These are phyloP conservation scores for Papilio gigon DNA, from an alignment of 2,888 invertebrate genomes.

Conservation along the genomic window DNA sequence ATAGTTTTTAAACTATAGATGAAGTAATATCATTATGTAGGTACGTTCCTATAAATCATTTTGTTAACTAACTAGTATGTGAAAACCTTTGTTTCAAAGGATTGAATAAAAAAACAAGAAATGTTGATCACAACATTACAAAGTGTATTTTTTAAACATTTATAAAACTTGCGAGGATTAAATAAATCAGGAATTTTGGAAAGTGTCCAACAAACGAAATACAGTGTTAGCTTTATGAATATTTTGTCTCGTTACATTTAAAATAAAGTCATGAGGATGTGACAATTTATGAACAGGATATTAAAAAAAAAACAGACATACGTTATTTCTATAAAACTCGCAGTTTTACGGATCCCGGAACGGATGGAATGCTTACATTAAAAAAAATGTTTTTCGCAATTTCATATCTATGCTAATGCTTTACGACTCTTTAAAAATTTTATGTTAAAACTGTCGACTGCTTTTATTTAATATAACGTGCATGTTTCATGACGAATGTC, in stretches of 20 bases:
- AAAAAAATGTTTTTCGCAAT: slow-evolving; percentile 23
- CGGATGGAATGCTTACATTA: slow-evolving; percentile 19
- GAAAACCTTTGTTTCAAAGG: too few species aligned
- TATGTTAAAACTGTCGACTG: slow-evolving; percentile 22
- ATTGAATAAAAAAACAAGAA: not conserved
- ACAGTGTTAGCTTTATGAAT: slow-evolving; percentile 28
- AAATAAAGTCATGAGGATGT: slow-evolving; percentile 20
- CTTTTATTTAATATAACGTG: slow-evolving; percentile 12
- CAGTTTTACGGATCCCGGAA: slow-evolving; percentile 12
- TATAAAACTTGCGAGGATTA: slow-evolving; percentile 29
- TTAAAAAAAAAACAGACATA: slow-evolving; percentile 16
- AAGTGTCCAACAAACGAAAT: slow-evolving; percentile 42
- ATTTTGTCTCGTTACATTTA: slow-evolving; percentile 13
- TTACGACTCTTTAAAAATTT: slow-evolving; percentile 27
- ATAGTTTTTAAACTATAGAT: too few species aligned
- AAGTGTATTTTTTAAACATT: not conserved
- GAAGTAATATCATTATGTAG: too few species aligned
- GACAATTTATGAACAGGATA: slow-evolving; percentile 7
- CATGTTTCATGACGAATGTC: slow-evolving; percentile 19
- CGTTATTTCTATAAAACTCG: slow-evolving; percentile 4
- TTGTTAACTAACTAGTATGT: too few species aligned
- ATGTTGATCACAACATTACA: not conserved
- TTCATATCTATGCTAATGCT: slow-evolving; percentile 18
- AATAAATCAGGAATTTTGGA: slow-evolving; percentile 47
- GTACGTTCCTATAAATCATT: too few species aligned